Percentiles rank a stretch among this genome's conserved stretches.
These are phyloP conservation scores for Catocala fraxini DNA, from an alignment of 2,888 invertebrate species.

Conservation along the genomic window DNA sequence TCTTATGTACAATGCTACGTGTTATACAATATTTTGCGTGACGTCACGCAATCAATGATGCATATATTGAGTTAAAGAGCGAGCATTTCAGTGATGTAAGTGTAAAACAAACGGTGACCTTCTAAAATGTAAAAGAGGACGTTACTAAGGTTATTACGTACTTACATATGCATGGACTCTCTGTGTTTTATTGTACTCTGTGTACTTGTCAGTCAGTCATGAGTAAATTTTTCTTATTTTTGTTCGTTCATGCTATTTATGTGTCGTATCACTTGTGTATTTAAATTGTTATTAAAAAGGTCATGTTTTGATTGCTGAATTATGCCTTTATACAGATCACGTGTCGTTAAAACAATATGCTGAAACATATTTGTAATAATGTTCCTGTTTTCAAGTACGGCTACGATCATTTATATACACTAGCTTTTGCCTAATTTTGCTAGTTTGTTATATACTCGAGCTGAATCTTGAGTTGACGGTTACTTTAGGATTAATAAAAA, in stretches of 20 bases:
- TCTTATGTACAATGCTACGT: slow-evolving; percentile 30
- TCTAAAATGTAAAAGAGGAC: slow-evolving; percentile 48
- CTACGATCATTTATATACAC: too few species aligned
- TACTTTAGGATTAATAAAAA: too few species aligned
- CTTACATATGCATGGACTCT: slow-evolving; percentile 25
- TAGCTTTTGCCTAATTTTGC: too few species aligned
- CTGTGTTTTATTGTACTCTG: slow-evolving; percentile 37
- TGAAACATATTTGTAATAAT: too few species aligned
- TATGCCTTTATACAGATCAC: background rate
- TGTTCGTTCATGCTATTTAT: slow-evolving; percentile 38
- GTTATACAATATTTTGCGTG: slow-evolving; percentile 38
- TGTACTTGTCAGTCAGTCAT: slow-evolving; percentile 22
- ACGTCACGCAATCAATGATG: slow-evolving; percentile 48
- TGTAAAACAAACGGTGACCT: slow-evolving; percentile 49
- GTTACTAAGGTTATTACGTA: slow-evolving; percentile 38
- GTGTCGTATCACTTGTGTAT: slow-evolving; percentile 20
- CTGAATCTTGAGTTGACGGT: too few species aligned
- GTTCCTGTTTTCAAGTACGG: too few species aligned
- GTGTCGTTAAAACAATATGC: background rate
- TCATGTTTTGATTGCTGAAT: slow-evolving; percentile 1
- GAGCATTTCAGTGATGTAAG: slow-evolving; percentile 54
- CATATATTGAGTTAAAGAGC: slow-evolving; percentile 37
- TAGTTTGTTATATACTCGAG: too few species aligned
- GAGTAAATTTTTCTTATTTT: slow-evolving; percentile 27
- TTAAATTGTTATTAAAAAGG: slow-evolving; percentile 1